Percentiles rank a stretch among this genome's conserved stretches.
These are phyloP conservation scores for Nyleta sp. DNA, from an alignment of 2,888 invertebrate genomes.

Conservation along the genomic window DNA sequence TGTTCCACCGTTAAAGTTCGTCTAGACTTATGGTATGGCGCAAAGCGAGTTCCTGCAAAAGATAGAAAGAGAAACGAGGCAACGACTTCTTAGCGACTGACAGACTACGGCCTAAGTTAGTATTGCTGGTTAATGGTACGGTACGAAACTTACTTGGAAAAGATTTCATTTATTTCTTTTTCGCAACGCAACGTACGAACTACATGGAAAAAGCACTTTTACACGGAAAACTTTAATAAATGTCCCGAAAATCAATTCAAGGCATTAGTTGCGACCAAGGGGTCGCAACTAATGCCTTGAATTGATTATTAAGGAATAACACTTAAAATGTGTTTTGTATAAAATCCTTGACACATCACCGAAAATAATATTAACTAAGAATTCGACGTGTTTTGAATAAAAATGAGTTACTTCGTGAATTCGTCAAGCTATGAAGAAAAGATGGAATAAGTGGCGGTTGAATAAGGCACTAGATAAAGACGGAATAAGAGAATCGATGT, in stretches of 20 bases:
- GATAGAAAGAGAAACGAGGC: slow-evolving; percentile 51
- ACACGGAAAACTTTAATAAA: slow-evolving; percentile 55
- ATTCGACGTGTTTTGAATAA: slow-evolving; percentile 70
- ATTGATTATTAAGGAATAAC: too few species aligned
- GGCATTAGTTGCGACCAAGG: slow-evolving; percentile 1
- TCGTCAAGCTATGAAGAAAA: slow-evolving; percentile 45
- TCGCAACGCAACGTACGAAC: slow-evolving; percentile 64
- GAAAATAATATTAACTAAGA: slow-evolving; percentile 52
- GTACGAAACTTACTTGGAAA: slow-evolving; percentile 50
- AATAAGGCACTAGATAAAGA: slow-evolving; percentile 60
- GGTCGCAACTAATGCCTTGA: too few species aligned
- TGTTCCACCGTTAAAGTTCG: slow-evolving; percentile 55
- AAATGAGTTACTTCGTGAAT: slow-evolving; percentile 75
- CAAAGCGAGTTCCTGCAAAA: slow-evolving; percentile 39
- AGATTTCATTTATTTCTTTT: slow-evolving; percentile 71
- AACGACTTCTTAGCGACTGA: slow-evolving; percentile 62
- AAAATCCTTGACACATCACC: not conserved
- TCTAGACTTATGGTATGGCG: slow-evolving; percentile 55
- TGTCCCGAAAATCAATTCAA: slow-evolving; percentile 25
- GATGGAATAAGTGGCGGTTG: slow-evolving; percentile 62
- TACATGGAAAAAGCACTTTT: slow-evolving; percentile 70
- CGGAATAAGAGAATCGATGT: slow-evolving; percentile 47
- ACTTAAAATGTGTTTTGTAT: slow-evolving; percentile 2
- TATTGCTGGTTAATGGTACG: slow-evolving; percentile 67
- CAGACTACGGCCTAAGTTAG: slow-evolving; percentile 71